Base-by-base conservation (phyloP, 2,888 invertebrate species). In the Entomobrya multifasciata region DNA sequence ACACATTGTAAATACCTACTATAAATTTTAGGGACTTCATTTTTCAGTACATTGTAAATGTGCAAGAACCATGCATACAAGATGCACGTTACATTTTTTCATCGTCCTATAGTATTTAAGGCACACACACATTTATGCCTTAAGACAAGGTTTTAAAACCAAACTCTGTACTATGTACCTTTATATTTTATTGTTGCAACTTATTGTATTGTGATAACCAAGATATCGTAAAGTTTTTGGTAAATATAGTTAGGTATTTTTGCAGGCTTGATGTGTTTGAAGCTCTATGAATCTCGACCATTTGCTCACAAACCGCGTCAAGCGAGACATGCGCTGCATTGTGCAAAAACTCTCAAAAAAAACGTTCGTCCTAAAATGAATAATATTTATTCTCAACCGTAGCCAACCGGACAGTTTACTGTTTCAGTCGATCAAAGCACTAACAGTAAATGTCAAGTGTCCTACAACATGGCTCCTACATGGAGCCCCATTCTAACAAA, bases 281-380 rank as follows among this genome's bases (percentile, higher is more conserved):
- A 36, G 36, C 4, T 6, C 62, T 62, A 49, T 22, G 17, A 52
- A n/a, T 70, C 67, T 80, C 55, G 41, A 80, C 67, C 80, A 80
- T 55, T 80, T 70, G 65, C 67, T 70, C 67, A 52, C 70, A 80
- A 22, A 70, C 80, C 52, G 55, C 70, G 80, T 80, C 70, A 80
- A 70, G 57, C 70, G 70, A 80, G 57, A 20, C 70, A 60, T 60
- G 44, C 77, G 41, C 17, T 65, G 27, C 17, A 17, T 30, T 52
- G 52, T 74, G 52, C 36, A 74, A 52, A 74, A 52, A 52, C n/a
- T 20, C 27, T 15, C 17, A 49, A 74, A 52, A 74, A 74, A 52
- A 74, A 52, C 30, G 27, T 17, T n/a, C 57, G 49, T 60, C 2
- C 57, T 60, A 60, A 44, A 60, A 77, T 74, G 52, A 36, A 72